Percentiles rank a stretch among this genome's conserved stretches.
Evolutionary conservation across 2,888 invertebrate species (phyloP).

Genomic region (Conchocele bisecta): DNA sequence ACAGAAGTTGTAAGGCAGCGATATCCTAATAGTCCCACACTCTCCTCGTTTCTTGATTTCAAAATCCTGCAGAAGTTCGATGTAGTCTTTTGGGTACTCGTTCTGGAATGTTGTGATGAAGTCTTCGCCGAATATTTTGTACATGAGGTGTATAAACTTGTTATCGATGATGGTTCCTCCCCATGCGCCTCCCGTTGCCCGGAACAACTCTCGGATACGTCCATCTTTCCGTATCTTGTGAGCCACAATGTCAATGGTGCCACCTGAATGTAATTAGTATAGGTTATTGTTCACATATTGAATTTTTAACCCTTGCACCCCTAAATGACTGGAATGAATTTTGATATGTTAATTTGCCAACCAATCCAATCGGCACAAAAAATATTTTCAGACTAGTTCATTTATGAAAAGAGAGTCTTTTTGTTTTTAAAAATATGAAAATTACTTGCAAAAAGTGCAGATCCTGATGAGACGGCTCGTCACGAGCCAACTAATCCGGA

Average conservation of each 20-base stretch:
- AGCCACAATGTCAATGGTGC: constrained; percentile 78
- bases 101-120: constrained; percentile 71
- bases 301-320: too few species aligned
- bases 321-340: too few species aligned
- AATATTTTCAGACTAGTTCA: too few species aligned
- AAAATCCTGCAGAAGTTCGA: constrained; percentile 76
- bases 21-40: constrained; percentile 74
- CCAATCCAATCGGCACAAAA: too few species aligned
- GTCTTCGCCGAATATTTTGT: constrained; percentile 73
- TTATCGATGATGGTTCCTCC: constrained; percentile 76
- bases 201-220: constrained; percentile 73
- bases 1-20: constrained; percentile 77
- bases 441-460: too few species aligned
- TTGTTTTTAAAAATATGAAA: too few species aligned
- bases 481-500: too few species aligned
- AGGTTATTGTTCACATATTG: too few species aligned
- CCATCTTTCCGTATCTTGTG: constrained; percentile 77
- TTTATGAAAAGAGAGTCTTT: too few species aligned
- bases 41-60: constrained; percentile 78
- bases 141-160: constrained; percentile 71
- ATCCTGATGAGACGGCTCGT: too few species aligned
- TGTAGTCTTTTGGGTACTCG: constrained; percentile 74
- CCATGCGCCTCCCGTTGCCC: constrained; percentile 79
- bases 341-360: too few species aligned
- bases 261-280: constrained; percentile 65